Percentiles rank a stretch among this genome's conserved stretches.
Conservation (phyloP, 2,797 vertebrate species). For the Enteromius radiatus region DNA sequence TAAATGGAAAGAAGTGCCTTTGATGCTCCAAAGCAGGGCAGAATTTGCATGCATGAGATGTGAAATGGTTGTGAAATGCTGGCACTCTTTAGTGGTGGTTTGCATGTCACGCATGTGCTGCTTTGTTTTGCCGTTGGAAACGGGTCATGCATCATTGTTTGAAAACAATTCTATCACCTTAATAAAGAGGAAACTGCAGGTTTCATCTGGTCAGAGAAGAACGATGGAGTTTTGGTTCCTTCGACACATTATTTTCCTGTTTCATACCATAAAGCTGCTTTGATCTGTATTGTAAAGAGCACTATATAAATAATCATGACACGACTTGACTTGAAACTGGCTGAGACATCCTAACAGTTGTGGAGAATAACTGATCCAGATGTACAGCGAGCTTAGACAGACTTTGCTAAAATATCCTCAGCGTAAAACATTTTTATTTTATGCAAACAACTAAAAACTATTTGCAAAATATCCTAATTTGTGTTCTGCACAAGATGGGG, state of each 20-base stretch:
- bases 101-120: constrained; percentile 40
- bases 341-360: background rate
- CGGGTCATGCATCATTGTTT: constrained; percentile 13
- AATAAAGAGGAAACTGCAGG: constrained; percentile 5
- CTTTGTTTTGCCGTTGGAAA: constrained; percentile 25
- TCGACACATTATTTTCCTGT: background rate
- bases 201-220: constrained; percentile 1
- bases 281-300: background rate
- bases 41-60: constrained; percentile 26
- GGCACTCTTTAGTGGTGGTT: constrained; percentile 22
- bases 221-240: background rate
- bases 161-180: background rate
- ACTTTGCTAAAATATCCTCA: constrained; percentile 13
- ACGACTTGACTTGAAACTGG: background rate
- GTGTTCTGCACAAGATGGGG: background rate
- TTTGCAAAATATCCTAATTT: background rate
- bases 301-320: background rate
- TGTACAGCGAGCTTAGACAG: background rate
- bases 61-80: background rate
- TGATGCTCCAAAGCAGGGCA: constrained; percentile 20
- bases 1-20: constrained; percentile 1
- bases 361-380: background rate
- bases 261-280: background rate
- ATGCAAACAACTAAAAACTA: background rate
- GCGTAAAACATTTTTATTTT: background rate